Evolutionary conservation across 2,888 invertebrate genomes (phyloP).

Genomic region (Ceramica pisi): DNA sequence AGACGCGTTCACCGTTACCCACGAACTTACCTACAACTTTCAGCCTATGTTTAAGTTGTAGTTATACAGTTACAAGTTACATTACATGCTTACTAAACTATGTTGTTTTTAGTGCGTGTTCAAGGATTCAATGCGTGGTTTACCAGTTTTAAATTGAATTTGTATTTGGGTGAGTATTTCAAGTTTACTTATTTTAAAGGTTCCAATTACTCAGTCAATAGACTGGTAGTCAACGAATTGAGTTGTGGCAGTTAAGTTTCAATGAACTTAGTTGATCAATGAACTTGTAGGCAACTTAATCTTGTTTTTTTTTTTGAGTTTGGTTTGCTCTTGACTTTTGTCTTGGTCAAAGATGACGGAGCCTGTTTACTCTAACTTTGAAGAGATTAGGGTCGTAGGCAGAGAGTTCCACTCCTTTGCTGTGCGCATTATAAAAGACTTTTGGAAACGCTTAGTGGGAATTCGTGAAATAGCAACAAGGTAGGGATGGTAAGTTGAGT

Average conservation of each 20-base stretch:
- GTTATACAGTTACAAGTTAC: conserved; percentile 32
- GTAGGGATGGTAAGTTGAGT: no score
- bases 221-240: neutral
- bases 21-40: conserved; percentile 45
- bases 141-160: conserved; percentile 8
- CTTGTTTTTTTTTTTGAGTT: no score
- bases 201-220: conserved; percentile 3
- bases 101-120: conserved; percentile 26
- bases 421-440: no score
- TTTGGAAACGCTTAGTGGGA: no score
- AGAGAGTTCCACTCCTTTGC: no score
- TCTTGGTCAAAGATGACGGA: no score
- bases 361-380: no score
- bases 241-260: neutral
- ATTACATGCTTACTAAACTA: conserved; percentile 26
- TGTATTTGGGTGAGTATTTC: conserved; percentile 7
- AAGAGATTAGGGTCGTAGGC: no score
- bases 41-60: conserved; percentile 32
- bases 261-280: neutral
- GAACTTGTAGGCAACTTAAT: neutral
- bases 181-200: conserved; percentile 4
- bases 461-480: no score
- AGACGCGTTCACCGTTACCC: conserved; percentile 40
- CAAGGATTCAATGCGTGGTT: neutral
- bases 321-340: no score